Evolutionary conservation across 1,140 invertebrate species (phyloP).

Genomic region (Steinernema khuongi): DNA sequence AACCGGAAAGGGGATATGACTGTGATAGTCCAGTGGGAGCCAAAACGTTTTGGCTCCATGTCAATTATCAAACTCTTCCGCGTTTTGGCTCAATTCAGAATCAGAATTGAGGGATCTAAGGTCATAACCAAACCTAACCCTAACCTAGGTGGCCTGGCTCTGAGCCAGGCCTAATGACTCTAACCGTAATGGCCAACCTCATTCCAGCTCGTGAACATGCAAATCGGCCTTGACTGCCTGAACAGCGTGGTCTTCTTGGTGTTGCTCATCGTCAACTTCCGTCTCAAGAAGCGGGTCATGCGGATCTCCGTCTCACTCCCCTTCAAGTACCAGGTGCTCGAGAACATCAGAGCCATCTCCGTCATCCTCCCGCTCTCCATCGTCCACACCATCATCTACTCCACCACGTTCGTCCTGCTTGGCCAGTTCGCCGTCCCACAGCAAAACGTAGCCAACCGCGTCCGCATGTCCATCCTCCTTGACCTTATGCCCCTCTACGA

Average conservation of each 20-base stretch:
- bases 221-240: background rate
- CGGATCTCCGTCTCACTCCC: background rate
- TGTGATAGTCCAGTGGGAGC: background rate
- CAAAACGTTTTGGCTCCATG: background rate
- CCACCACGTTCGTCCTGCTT: background rate
- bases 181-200: no score
- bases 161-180: no score
- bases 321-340: background rate
- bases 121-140: no score
- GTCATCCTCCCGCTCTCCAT: background rate
- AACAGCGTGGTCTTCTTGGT: background rate
- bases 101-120: no score
- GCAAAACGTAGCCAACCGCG: background rate
- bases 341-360: background rate
- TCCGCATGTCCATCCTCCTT: background rate
- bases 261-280: background rate
- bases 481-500: constrained; percentile 2
- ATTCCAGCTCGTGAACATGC: constrained; percentile 13
- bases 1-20: background rate
- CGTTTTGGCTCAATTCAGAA: background rate
- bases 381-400: background rate
- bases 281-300: background rate
- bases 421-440: background rate
- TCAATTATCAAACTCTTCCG: background rate
- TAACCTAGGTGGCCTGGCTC: no score